phyloP scores from a whole-genome alignment of 1,140 invertebrate genomes.

The Lethrus apterus region DNA sequence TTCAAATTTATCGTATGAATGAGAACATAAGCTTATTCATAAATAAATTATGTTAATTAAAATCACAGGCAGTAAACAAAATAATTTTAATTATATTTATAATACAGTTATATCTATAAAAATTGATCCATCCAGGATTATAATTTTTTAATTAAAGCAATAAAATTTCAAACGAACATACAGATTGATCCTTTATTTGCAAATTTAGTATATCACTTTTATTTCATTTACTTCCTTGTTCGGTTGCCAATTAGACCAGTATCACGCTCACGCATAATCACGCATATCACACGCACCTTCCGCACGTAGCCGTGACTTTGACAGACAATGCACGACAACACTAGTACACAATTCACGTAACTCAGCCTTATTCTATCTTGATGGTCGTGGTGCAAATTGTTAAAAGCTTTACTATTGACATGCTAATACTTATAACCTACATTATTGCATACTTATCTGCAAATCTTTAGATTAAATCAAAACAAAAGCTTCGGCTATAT shows the following conservation, averaged over 20 bases:
- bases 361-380: constrained; percentile 16
- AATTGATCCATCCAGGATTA: too few relatives aligned
- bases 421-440: constrained; percentile 13
- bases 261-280: constrained; percentile 30
- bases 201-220: constrained; percentile 7
- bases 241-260: constrained; percentile 33
- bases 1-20: too few relatives aligned
- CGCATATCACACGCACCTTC: constrained; percentile 28
- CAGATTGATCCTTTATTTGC: too few relatives aligned
- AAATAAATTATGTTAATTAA: too few relatives aligned
- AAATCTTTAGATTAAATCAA: too few relatives aligned
- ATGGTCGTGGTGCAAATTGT: constrained; percentile 17
- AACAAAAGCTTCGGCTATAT: too few relatives aligned
- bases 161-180: too few relatives aligned
- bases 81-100: too few relatives aligned
- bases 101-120: too few relatives aligned
- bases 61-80: too few relatives aligned
- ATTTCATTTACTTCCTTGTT: constrained; percentile 26
- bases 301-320: constrained; percentile 25
- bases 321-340: constrained; percentile 14
- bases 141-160: too few relatives aligned
- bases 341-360: constrained; percentile 4
- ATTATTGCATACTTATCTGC: constrained; percentile 12
- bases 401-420: constrained; percentile 13
- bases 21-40: too few relatives aligned